phyloP scores from a whole-genome alignment of 2,888 invertebrate genomes.

The Zeuzera pyrina region DNA sequence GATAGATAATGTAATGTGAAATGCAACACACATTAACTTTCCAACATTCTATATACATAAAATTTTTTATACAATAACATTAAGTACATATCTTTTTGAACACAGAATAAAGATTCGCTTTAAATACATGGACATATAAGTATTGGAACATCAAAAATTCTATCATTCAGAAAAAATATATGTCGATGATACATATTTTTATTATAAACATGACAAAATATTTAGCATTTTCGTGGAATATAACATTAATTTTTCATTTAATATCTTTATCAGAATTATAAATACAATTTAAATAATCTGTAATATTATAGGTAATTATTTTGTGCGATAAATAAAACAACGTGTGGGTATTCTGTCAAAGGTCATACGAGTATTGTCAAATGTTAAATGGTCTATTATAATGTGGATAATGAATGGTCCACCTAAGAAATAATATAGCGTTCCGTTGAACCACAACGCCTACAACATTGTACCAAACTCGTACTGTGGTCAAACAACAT shows the following conservation, averaged over 20 bases:
- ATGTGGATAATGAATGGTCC: slow-evolving; percentile 17
- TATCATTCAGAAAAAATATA: slow-evolving; percentile 55
- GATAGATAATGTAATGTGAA: too few relatives aligned
- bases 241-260: slow-evolving; percentile 37
- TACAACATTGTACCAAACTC: too few relatives aligned
- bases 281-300: slow-evolving; percentile 20
- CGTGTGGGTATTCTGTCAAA: slow-evolving; percentile 44
- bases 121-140: slow-evolving; percentile 48
- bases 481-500: too few relatives aligned
- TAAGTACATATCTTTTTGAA: slow-evolving; percentile 51
- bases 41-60: too few relatives aligned
- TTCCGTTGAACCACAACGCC: too few relatives aligned
- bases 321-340: slow-evolving; percentile 57
- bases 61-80: slow-evolving; percentile 46
- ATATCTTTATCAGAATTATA: slow-evolving; percentile 19
- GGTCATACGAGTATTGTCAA: slow-evolving; percentile 63
- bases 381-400: slow-evolving; percentile 31
- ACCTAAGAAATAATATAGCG: slow-evolving; percentile 27
- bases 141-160: slow-evolving; percentile 35
- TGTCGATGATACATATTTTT: slow-evolving; percentile 20
- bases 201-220: slow-evolving; percentile 30
- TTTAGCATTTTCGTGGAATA: slow-evolving; percentile 47
- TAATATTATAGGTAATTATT: slow-evolving; percentile 22
- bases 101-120: slow-evolving; percentile 55
- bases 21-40: too few relatives aligned